phyloP scores from a whole-genome alignment of 2,888 invertebrate species.

The Drosophila demipolita region DNA sequence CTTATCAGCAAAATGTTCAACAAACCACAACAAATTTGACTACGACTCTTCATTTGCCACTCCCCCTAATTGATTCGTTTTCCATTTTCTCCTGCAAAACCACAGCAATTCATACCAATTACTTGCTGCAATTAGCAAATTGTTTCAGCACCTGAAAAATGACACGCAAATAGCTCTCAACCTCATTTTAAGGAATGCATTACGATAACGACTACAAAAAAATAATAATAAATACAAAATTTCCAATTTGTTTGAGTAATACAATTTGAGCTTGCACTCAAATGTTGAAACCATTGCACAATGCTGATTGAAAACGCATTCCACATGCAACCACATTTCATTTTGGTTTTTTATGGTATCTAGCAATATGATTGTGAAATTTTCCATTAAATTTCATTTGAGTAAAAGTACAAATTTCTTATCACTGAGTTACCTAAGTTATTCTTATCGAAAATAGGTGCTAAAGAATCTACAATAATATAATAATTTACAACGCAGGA shows the following conservation, averaged over 20 bases:
- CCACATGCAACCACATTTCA: constrained; percentile 2
- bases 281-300: constrained; percentile 8
- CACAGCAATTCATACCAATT: constrained; percentile 19
- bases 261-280: constrained; percentile 14
- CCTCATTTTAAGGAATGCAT: constrained; percentile 19
- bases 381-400: neutral
- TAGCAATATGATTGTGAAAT: neutral
- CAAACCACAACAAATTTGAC: constrained; percentile 27
- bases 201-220: constrained; percentile 5
- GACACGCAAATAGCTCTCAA: constrained; percentile 37
- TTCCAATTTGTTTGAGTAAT: constrained; percentile 16
- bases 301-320: constrained; percentile 9
- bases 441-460: constrained; percentile 38
- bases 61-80: no score
- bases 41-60: constrained; percentile 1
- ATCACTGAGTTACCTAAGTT: constrained; percentile 29
- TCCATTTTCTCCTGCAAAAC: neutral
- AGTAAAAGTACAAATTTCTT: neutral
- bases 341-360: neutral
- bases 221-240: constrained; percentile 7
- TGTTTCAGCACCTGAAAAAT: constrained; percentile 39
- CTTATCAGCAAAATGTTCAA: constrained; percentile 42
- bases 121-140: constrained; percentile 62
- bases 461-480: constrained; percentile 3
- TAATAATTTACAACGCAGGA: constrained; percentile 23